Evolutionary conservation across 2,797 vertebrate genomes (phyloP).

Genomic region (Poecile montanus): DNA sequence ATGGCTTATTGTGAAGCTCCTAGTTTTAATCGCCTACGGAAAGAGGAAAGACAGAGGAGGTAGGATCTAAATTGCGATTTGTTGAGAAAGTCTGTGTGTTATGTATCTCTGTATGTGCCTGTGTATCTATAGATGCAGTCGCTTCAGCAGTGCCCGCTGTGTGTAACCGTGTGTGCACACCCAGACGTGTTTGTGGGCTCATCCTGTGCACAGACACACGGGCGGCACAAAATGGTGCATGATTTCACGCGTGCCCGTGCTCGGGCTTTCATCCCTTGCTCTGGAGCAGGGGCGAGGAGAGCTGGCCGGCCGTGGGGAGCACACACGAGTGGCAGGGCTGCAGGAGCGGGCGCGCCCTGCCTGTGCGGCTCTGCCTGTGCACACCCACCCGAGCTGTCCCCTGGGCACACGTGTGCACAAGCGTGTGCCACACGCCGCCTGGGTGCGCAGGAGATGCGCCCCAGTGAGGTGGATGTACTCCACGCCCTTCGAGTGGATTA

Average conservation of each 20-base stretch:
- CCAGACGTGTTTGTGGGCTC: not conserved
- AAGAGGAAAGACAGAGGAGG: not conserved
- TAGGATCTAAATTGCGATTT: not conserved
- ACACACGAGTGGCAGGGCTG: not conserved
- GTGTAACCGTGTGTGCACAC: not conserved
- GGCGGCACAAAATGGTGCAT: not conserved
- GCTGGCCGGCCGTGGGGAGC: not conserved
- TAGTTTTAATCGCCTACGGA: not conserved
- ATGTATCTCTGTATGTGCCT: not conserved
- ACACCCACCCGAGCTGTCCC: not conserved
- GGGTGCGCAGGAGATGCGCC: not conserved
- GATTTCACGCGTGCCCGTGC: not conserved
- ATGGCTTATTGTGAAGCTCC: not conserved
- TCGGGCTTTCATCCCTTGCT: not conserved
- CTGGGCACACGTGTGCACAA: slow-evolving; percentile 6
- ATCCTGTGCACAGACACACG: accelerated
- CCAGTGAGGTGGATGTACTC: not conserved
- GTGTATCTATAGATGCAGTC: not conserved
- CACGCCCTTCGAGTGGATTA: not conserved
- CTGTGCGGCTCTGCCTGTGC: not conserved
- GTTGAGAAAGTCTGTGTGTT: not conserved
- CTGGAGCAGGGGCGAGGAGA: not conserved
- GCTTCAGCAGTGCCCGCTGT: not conserved
- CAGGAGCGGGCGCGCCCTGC: not conserved
- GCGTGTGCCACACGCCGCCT: not conserved